Evolutionary conservation across 2,888 invertebrate species (phyloP), one percentile per base, ranked within the genome.

Genomic region (Sylvicola cinctus): DNA sequence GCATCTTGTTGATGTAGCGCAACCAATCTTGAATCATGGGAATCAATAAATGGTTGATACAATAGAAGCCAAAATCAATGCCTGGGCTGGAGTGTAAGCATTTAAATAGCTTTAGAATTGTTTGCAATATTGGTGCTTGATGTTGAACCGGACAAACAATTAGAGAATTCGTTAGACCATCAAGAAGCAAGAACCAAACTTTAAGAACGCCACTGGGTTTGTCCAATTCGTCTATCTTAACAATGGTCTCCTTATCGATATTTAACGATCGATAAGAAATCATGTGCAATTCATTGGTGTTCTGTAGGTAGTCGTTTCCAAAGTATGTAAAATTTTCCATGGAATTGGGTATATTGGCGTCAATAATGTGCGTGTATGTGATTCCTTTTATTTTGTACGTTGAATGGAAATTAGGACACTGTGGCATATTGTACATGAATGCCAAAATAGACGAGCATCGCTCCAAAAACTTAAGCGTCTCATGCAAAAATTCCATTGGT

Each of bases 11-110:
- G 14, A 72, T 70, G 51, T 76, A 74, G 10, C 90, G 66, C 38
- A 91, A 60, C 93, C 93, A 93, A 47, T 79, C 78, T 58, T 95
- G 93, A 12, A 93, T 77, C 63, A 84, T 81, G 1, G 93, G 93
- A 35, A 95, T 62, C 6, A 95, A 59, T 34, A 93, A 61, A 52
- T 90, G 87, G 52, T 93, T 93, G 37, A 91, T 76, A 54, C 88
- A 88, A 49, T 87, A 87, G 36, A 91, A 63, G 2, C 85, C 88
- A 53, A 91, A 91, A 44, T 78, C 74, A 3, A 83, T 73, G 16
- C 91, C 93, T 7, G 91, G 90, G 17, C 74, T 73, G 32, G 73
- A 66, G 4, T 79, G 61, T 6, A 81, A 68, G 43, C 79, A 78
- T 46, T 75, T 70, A 33, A 91, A 61, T 14, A 91, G 60, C 47